Evolutionary conservation across 2,797 vertebrate genomes (phyloP).

Genomic region (Antrozous pallidus): DNA sequence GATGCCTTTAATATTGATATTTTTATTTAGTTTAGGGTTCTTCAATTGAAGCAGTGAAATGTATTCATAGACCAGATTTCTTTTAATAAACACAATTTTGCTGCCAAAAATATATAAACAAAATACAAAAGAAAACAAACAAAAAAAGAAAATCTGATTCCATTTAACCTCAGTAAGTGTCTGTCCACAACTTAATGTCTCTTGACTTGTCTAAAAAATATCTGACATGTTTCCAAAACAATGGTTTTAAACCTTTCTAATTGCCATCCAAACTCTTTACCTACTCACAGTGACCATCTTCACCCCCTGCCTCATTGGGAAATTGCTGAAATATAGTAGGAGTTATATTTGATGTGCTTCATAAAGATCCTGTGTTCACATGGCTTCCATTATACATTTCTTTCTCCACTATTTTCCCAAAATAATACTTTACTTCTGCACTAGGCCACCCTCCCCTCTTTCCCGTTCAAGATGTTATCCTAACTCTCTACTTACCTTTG

Average conservation of each 20-base stretch:
- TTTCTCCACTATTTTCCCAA: background rate
- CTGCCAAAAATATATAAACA: constrained; percentile 71
- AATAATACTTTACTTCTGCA: background rate
- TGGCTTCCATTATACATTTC: background rate
- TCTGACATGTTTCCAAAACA: background rate
- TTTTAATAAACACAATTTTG: constrained; percentile 65
- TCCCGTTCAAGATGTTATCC: background rate
- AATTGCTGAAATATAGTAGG: background rate
- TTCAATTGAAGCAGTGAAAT: constrained; percentile 30
- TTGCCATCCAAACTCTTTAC: background rate
- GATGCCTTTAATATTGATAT: constrained; percentile 65
- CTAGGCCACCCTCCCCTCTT: too few relatives aligned
- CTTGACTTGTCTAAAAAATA: background rate
- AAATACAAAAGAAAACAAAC: constrained; percentile 55
- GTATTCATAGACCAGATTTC: constrained; percentile 61
- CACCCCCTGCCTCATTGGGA: background rate
- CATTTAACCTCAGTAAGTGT: background rate
- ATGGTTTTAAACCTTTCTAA: background rate
- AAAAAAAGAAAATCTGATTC: background rate
- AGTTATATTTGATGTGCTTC: background rate
- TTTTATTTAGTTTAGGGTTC: constrained; percentile 71
- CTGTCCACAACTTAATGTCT: background rate
- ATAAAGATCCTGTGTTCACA: background rate
- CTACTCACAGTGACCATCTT: background rate
- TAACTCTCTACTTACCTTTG: background rate